A percentile compares a stretch with the other conserved stretches of the same genome.
phyloP scores from a whole-genome alignment of 2,888 invertebrate genomes.

The Stenotaenia linearis region DNA sequence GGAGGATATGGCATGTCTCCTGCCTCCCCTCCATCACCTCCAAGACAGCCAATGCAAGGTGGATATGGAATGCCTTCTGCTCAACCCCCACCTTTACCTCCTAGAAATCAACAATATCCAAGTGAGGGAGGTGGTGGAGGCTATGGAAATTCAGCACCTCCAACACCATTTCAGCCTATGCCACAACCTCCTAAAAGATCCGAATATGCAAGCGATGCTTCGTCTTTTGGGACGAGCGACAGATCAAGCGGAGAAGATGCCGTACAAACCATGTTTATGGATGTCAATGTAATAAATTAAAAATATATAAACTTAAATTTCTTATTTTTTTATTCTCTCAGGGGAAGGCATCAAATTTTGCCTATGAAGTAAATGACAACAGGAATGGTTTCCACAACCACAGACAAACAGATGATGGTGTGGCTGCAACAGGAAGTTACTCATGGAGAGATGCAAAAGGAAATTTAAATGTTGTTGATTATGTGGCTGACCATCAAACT shows the following conservation, averaged over 20 bases:
- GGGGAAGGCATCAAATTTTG: slow-evolving; percentile 68
- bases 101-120: too few species aligned
- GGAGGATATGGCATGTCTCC: not conserved
- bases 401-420: slow-evolving; percentile 63
- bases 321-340: slow-evolving; percentile 42
- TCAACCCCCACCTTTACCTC: too few species aligned
- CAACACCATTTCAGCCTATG: too few species aligned
- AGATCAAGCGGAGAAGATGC: not conserved
- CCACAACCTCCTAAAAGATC: too few species aligned
- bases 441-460: slow-evolving; percentile 69
- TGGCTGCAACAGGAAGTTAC: slow-evolving; percentile 65
- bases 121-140: too few species aligned
- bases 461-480: slow-evolving; percentile 63
- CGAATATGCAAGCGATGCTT: too few species aligned
- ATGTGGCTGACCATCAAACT: slow-evolving; percentile 65
- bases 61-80: not conserved
- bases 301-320: too few species aligned
- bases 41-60: not conserved
- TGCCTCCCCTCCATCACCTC: not conserved
- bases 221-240: too few species aligned
- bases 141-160: too few species aligned
- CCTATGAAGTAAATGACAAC: slow-evolving; percentile 70
- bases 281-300: not conserved
- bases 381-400: slow-evolving; percentile 66
- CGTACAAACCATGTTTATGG: not conserved